Conservation (phyloP, 2,113 vertebrate genomes). For the Rhombomys opimus region DNA sequence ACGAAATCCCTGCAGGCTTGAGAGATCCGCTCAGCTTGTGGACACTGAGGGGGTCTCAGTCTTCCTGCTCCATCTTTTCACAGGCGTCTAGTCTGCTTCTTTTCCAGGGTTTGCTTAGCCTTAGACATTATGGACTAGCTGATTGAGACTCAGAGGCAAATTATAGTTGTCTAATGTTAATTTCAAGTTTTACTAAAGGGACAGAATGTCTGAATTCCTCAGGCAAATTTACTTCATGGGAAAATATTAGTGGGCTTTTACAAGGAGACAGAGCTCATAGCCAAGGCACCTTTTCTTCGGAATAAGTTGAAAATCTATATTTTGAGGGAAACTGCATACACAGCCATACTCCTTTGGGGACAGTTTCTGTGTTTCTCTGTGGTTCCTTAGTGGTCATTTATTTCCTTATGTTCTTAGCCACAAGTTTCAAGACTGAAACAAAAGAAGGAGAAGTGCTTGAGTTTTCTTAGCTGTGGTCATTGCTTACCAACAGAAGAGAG, state of each 20-base stretch:
- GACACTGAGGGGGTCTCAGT: background rate
- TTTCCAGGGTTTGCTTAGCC: conserved; percentile 6
- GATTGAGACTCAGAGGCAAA: conserved; percentile 12
- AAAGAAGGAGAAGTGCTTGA: background rate
- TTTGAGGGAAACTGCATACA: background rate
- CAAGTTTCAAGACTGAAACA: conserved; percentile 6
- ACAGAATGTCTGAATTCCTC: conserved; percentile 14
- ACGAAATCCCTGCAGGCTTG: background rate
- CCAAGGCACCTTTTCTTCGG: conserved; percentile 2
- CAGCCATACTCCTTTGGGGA: background rate
- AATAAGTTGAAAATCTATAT: conserved; percentile 27
- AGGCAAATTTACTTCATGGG: conserved; percentile 8
- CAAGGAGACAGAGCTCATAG: background rate
- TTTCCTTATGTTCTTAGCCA: conserved; percentile 29
- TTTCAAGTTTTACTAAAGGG: conserved; percentile 40
- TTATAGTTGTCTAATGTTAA: conserved; percentile 36
- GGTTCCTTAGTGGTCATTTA: background rate
- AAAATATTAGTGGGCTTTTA: conserved; percentile 2
- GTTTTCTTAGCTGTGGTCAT: background rate
- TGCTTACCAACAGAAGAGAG: background rate
- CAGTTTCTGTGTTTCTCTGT: background rate
- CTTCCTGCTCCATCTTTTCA: background rate
- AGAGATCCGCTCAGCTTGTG: background rate
- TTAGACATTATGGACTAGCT: background rate
- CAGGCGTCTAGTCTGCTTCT: background rate